phyloP scores from a whole-genome alignment of 2,113 vertebrate species.

The Spilogale gracilis region DNA sequence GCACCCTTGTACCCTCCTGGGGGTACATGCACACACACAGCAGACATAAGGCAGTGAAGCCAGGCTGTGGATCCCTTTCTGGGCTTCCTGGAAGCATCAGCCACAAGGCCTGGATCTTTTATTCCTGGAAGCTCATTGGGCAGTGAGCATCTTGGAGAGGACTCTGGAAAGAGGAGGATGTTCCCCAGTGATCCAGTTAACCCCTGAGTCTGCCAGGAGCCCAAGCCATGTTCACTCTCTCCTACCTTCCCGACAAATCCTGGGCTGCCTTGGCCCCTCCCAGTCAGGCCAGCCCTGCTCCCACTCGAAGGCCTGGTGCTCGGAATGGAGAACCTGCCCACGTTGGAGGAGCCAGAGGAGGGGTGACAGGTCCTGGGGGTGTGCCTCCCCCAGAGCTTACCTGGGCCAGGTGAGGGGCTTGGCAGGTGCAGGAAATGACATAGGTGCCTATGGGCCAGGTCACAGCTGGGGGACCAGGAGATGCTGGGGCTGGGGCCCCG shows the following conservation, averaged over 20 bases:
- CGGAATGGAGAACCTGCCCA: fast-evolving
- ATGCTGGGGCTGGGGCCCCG: neutral
- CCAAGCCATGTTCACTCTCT: neutral
- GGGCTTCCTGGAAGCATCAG: neutral
- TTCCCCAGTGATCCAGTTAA: fast-evolving
- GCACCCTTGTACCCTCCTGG: neutral
- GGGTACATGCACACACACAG: neutral
- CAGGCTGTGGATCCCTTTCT: no score
- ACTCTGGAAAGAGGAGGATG: neutral
- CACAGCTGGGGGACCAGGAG: fast-evolving
- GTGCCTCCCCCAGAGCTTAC: neutral
- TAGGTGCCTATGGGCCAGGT: neutral
- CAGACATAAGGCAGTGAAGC: neutral
- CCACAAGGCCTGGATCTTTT: fast-evolving
- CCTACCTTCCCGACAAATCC: neutral
- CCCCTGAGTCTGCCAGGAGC: neutral
- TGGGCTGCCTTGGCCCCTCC: no score
- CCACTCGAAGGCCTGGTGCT: neutral
- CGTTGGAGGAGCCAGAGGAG: neutral
- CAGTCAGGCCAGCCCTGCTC: neutral
- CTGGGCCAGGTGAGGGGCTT: neutral
- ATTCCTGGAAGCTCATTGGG: neutral
- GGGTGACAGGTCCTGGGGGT: neutral
- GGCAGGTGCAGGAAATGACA: neutral
- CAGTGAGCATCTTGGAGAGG: neutral